A percentile compares a stretch with the other conserved stretches of the same genome.
Evolutionary conservation across 92 coral and sea anemone species (phyloP).

Genomic region (Bergia puertoricense): DNA sequence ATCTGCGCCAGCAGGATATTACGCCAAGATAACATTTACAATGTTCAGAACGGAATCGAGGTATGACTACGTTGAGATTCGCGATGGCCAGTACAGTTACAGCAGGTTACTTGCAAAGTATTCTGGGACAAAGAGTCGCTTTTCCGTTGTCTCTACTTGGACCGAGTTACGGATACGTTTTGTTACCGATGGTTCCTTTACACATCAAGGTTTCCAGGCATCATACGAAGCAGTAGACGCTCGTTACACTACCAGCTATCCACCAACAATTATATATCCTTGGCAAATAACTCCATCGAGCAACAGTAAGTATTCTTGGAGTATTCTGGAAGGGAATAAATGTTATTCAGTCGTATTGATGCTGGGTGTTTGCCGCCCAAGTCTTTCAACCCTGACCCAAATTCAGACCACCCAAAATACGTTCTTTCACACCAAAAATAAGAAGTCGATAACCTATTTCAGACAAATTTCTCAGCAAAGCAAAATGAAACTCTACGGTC

Average conservation of each 20-base stretch:
- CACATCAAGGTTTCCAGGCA: not conserved
- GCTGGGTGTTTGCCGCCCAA: too few relatives aligned
- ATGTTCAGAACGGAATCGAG: not conserved
- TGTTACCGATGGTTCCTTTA: not conserved
- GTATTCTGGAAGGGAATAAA: too few relatives aligned
- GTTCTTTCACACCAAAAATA: too few relatives aligned
- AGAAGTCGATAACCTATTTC: too few relatives aligned
- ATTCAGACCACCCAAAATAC: too few relatives aligned
- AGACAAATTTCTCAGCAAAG: too few relatives aligned
- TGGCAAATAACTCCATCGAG: too few relatives aligned
- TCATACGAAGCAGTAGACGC: not conserved
- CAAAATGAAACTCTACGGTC: too few relatives aligned
- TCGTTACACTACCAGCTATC: not conserved
- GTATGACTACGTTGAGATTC: not conserved
- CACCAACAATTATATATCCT: too few relatives aligned
- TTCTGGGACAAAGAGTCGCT: not conserved
- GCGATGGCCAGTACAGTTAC: not conserved
- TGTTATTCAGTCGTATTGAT: too few relatives aligned
- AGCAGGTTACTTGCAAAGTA: not conserved
- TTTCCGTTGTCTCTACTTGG: not conserved
- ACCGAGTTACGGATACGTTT: not conserved
- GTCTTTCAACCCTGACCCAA: too few relatives aligned
- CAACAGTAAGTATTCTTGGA: not conserved
- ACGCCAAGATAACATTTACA: not conserved
- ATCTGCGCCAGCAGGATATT: not conserved